Base-by-base conservation (phyloP, 1,140 invertebrate species). In the Pararge aegeria region DNA sequence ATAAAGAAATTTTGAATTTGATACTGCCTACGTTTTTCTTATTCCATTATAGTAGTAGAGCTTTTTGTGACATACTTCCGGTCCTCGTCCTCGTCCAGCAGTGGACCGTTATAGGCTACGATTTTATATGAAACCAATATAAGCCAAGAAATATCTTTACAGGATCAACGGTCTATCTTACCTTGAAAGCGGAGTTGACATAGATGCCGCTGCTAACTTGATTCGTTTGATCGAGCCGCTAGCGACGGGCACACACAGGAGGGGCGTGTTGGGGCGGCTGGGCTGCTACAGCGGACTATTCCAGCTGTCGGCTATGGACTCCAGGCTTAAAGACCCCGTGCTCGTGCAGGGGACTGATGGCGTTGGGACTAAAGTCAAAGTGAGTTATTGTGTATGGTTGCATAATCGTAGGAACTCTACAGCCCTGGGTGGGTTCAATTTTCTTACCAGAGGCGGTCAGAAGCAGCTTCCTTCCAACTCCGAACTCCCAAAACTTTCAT, bases 211-310 rank as follows among this genome's bases (percentile, higher is more conserved):
- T 0, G 96, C 99, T 78, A 92, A 93, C 24, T 88, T 99, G 1
- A 95, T 99, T 0, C 90, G 94, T 9, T 91, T 92, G 56, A 99
- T 99, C 42, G 96, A 97, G 83, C 94, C 95, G 0, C 75, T 94
- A 2, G 93, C 93, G 29, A 92, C 93, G 5, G 92, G 91, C 12
- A 96, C 95, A 0, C 92, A 94, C 16, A 15, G 38, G 16, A 15
- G 38, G 15, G 38, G 38, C 5, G 38, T 42, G 16, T 42, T 42
- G 38, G 38, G 38, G 5, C 89, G 93, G 0, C 92, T 99, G 59
- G 98, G 98, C 24, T 95, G 95, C 18, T 99, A 98, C 90, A 98
- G 97, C 40, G 98, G 97, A 0, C 90, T 99, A 0, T 98, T 99
- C 91, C 97, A 98, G 72, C 62, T 93, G 1, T 91, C 91, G 5